phyloP scores from a whole-genome alignment of 2,797 vertebrate genomes.

The Pempheris klunzingeri region DNA sequence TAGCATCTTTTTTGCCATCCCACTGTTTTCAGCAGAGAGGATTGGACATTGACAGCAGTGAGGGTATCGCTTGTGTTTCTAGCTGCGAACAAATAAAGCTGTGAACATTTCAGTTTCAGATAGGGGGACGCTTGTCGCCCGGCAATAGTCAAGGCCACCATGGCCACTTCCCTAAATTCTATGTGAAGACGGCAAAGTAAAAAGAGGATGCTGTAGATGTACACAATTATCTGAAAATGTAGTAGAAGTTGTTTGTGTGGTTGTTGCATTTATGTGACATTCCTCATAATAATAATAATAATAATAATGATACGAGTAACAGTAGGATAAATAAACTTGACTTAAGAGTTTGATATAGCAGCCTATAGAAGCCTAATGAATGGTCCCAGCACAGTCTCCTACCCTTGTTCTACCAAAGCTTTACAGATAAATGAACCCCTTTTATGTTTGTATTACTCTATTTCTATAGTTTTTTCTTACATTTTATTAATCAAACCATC shows the following conservation, averaged over 20 bases:
- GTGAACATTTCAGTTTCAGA: conserved; percentile 6
- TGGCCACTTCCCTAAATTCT: conserved; percentile 55
- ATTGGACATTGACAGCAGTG: neutral
- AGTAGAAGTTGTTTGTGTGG: neutral
- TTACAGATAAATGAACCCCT: too few relatives aligned
- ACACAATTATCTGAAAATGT: neutral
- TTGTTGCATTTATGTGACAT: neutral
- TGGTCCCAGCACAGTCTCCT: neutral
- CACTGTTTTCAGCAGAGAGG: neutral
- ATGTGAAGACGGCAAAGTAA: conserved; percentile 9
- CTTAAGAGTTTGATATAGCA: too few relatives aligned
- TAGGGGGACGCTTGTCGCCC: neutral
- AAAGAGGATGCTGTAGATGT: conserved; percentile 9
- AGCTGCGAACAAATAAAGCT: neutral
- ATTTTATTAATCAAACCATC: neutral
- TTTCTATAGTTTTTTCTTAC: too few relatives aligned
- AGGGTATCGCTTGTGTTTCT: neutral
- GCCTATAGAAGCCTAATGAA: too few relatives aligned
- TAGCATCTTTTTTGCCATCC: neutral
- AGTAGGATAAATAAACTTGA: too few relatives aligned
- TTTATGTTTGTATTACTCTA: too few relatives aligned
- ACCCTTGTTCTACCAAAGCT: too few relatives aligned
- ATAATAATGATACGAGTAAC: too few relatives aligned
- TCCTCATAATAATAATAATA: neutral
- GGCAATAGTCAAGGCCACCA: conserved; percentile 19